Base-by-base conservation (phyloP, 2,113 vertebrate species). In the Oplegnathus fasciatus region DNA sequence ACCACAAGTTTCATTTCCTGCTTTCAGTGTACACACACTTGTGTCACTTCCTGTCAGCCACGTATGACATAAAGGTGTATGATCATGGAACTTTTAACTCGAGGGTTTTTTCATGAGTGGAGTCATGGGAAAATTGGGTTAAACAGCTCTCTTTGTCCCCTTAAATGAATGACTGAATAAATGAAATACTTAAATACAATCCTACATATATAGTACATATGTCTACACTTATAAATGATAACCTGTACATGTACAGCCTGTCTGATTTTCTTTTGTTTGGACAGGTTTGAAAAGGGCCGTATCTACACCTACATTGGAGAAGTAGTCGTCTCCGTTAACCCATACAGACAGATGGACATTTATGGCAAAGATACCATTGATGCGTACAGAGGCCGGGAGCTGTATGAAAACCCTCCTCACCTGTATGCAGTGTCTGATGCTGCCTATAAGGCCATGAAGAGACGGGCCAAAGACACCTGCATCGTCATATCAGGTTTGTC, bases 281-380 rank as follows among this genome's bases (percentile, higher is more conserved):
- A 44, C 91, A 99, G 98, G 96, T 99, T 99, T n/a, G 92, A 96
- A 55, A 96, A 96, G 54, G 96, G 96, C 6, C 94, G 94, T 1
- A 99, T 98, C 92, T 99, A 99, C 93, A 98, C 98, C 10, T 99
- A 96, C 87, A 99, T 99, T 0, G 98, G 98, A 6, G 98, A 99
- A 72, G 98, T 99, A 82, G 97, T 99, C 28, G 98, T 99, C 66
- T 98, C 98, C 0, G 93, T 99, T 26, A 99, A 99, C 91, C 98
- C 98, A 0, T 99, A 99, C 93, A 95, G 86, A 82, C 67, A 94
- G 40, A 94, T 97, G 94, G 96, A 96, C 4, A 94, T 98, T 9
- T 99, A 98, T 0, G 97, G 97, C 2, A 94, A 94, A 0, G 93
- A 96, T 0, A 91, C 50, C 44, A 96, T 99, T 0, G 95, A 96